Conservation (phyloP, 1,140 invertebrate species). For the Bombus pascuorum region DNA sequence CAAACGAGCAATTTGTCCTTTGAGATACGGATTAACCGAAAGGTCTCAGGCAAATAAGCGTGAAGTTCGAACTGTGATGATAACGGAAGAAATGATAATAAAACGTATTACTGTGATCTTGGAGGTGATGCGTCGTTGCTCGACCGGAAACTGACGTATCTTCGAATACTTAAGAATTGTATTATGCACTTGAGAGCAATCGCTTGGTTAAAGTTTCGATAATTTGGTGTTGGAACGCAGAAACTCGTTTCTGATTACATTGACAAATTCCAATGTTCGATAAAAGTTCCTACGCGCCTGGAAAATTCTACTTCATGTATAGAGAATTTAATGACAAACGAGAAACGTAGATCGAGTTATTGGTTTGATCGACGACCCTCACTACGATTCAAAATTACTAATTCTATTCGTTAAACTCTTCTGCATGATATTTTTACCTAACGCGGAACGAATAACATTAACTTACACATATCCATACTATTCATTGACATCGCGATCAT, state of each 20-base stretch:
- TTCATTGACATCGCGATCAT: background rate
- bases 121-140: background rate
- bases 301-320: background rate
- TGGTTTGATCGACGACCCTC: too few relatives aligned
- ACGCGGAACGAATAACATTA: too few relatives aligned
- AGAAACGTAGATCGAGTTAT: too few relatives aligned
- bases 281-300: background rate
- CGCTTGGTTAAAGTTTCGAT: background rate
- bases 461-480: background rate
- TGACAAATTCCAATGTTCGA: background rate
- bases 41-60: background rate
- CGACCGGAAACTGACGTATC: slow-evolving; percentile 13
- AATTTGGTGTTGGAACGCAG: background rate
- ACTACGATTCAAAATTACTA: too few relatives aligned
- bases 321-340: too few relatives aligned
- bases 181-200: slow-evolving; percentile 15
- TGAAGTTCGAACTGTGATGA: background rate
- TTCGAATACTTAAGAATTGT: slow-evolving; percentile 5
- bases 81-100: slow-evolving; percentile 9
- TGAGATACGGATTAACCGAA: background rate
- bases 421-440: background rate
- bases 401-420: too few relatives aligned
- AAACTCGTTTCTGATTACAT: background rate
- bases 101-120: slow-evolving; percentile 5
- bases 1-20: background rate